Evolutionary conservation across 2,888 invertebrate genomes (phyloP).

Genomic region (Ophion slaviceki): DNA sequence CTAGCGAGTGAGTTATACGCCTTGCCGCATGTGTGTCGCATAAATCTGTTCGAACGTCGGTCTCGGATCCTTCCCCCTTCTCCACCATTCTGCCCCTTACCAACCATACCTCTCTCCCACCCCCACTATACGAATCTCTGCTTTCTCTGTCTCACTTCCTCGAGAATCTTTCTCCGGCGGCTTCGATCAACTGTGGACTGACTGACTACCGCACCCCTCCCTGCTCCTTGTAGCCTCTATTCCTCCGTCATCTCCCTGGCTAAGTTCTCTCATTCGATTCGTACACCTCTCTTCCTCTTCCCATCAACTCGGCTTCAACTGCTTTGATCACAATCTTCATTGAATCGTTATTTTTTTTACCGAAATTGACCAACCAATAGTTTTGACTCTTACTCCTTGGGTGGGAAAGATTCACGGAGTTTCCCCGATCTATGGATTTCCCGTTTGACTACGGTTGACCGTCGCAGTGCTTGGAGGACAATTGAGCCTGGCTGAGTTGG

Average conservation of each 20-base stretch:
- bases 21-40: slow-evolving; percentile 83
- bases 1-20: slow-evolving; percentile 83
- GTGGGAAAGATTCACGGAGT: not conserved
- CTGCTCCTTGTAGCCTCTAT: slow-evolving; percentile 49
- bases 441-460: not conserved
- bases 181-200: slow-evolving; percentile 65
- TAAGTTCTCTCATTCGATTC: slow-evolving; percentile 51
- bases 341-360: slow-evolving; percentile 15
- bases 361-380: slow-evolving; percentile 27
- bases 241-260: slow-evolving; percentile 38
- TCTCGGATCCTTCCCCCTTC: slow-evolving; percentile 73
- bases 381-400: slow-evolving; percentile 6
- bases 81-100: slow-evolving; percentile 10
- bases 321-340: slow-evolving; percentile 47
- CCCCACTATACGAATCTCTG: slow-evolving; percentile 43
- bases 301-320: slow-evolving; percentile 41
- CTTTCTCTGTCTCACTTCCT: slow-evolving; percentile 48
- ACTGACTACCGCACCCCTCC: slow-evolving; percentile 68
- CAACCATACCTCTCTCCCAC: slow-evolving; percentile 7
- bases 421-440: not conserved
- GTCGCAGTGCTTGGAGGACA: not conserved
- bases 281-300: slow-evolving; percentile 32
- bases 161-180: slow-evolving; percentile 52
- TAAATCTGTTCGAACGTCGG: slow-evolving; percentile 82
- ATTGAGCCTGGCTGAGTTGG: not conserved